A percentile compares a stretch with the other conserved stretches of the same genome.
Evolutionary conservation across 2,888 invertebrate species (phyloP).

Genomic region (Rutpela maculata): DNA sequence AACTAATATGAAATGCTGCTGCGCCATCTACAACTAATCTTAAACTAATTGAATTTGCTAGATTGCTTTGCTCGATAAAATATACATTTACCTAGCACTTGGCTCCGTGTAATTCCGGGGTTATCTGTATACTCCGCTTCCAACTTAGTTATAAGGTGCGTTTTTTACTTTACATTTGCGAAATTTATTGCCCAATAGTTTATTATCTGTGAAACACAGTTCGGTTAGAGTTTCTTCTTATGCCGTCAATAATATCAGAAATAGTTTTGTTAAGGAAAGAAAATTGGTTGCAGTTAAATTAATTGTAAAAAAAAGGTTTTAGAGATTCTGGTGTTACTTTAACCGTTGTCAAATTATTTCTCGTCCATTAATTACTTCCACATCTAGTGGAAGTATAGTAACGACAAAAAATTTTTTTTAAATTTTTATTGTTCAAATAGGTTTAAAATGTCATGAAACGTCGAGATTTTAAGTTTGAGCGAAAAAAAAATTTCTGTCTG

Average conservation of each 20-base stretch:
- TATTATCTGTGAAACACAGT: conserved; percentile 40
- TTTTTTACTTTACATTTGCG: conserved; percentile 52
- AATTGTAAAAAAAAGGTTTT: too few relatives aligned
- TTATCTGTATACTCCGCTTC: conserved; percentile 62
- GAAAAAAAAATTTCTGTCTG: too few relatives aligned
- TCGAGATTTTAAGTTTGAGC: too few relatives aligned
- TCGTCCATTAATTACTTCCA: too few relatives aligned
- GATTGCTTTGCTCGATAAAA: conserved; percentile 74
- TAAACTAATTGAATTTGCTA: conserved; percentile 74
- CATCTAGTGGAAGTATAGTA: too few relatives aligned
- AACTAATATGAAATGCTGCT: conserved; percentile 64
- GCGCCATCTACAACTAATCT: conserved; percentile 71
- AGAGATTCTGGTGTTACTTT: too few relatives aligned
- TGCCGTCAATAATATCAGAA: neutral
- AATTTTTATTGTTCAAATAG: too few relatives aligned
- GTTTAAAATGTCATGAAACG: too few relatives aligned
- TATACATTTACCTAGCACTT: conserved; percentile 73
- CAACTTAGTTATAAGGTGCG: conserved; percentile 54
- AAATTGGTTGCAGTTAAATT: neutral
- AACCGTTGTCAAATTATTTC: too few relatives aligned
- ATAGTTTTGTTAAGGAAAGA: neutral
- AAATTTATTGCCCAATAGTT: conserved; percentile 54
- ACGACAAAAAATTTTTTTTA: too few relatives aligned
- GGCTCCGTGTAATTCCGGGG: conserved; percentile 67
- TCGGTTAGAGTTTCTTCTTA: conserved; percentile 1